These are phyloP conservation scores for Temnothorax longispinosus DNA, from an alignment of 1,140 invertebrate species.

Conservation along the genomic window DNA sequence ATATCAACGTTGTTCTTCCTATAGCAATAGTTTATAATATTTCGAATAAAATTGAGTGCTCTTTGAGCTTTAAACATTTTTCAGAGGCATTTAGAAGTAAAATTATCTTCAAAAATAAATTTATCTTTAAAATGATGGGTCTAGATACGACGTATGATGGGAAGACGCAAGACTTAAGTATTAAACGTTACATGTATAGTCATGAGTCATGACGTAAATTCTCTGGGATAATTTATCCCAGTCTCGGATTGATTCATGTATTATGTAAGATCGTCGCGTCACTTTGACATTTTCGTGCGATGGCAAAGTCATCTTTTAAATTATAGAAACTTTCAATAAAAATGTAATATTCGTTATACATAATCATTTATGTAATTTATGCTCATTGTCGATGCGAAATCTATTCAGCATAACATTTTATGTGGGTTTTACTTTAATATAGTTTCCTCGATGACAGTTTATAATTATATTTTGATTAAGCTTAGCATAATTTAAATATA, in stretches of 20 bases:
- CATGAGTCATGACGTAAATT: slow-evolving; percentile 38
- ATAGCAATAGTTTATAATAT: not conserved
- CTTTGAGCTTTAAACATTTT: not conserved
- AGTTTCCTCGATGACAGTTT: not conserved
- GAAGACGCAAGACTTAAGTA: slow-evolving; percentile 11
- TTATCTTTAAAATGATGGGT: not conserved
- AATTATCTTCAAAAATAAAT: not conserved
- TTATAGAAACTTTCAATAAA: slow-evolving; percentile 15
- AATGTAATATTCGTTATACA: not conserved
- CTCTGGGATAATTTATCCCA: slow-evolving; percentile 4
- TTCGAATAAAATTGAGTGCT: not conserved
- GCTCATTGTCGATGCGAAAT: not conserved
- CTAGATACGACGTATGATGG: not conserved
- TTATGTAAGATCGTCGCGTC: slow-evolving; percentile 12
- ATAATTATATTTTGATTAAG: not conserved
- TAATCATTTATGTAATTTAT: not conserved
- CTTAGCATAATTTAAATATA: not conserved
- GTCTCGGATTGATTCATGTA: slow-evolving; percentile 2
- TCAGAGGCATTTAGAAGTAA: not conserved
- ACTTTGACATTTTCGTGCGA: not conserved
- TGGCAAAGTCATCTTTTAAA: not conserved
- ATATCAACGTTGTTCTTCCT: not conserved
- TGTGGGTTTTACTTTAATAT: not conserved
- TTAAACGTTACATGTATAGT: slow-evolving; percentile 15
- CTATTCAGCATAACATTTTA: not conserved